A percentile compares a stretch with the other conserved stretches of the same genome.
Conservation (phyloP, 1,140 invertebrate species). For the Philopotamus ludificatus region DNA sequence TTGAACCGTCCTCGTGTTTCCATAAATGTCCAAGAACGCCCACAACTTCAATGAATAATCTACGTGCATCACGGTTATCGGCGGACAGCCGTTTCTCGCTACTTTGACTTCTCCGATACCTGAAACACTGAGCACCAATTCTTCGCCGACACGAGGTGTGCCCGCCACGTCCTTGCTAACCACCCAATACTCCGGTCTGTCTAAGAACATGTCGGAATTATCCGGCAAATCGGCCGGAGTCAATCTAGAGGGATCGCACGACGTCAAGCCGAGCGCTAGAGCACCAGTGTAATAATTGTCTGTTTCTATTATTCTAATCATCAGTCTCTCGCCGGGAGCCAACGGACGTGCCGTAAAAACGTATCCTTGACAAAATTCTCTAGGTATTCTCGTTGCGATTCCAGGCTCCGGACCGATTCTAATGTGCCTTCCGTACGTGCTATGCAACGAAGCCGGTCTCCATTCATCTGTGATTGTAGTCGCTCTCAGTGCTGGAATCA, state of each 20-base stretch:
- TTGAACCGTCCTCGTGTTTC: conserved; percentile 82
- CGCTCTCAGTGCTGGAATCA: conserved; percentile 27
- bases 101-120: conserved; percentile 78
- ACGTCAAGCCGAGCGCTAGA: conserved; percentile 88
- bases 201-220: conserved; percentile 87
- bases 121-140: conserved; percentile 85
- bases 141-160: conserved; percentile 80
- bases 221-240: conserved; percentile 79
- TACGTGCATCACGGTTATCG: conserved; percentile 88
- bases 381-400: conserved; percentile 75
- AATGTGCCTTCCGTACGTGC: conserved; percentile 81
- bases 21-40: conserved; percentile 96
- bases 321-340: conserved; percentile 79
- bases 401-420: conserved; percentile 76
- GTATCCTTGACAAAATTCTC: conserved; percentile 93
- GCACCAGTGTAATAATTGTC: conserved; percentile 85
- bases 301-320: conserved; percentile 81
- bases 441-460: conserved; percentile 70
- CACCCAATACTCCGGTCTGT: conserved; percentile 97
- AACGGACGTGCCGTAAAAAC: conserved; percentile 87
- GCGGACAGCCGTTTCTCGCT: conserved; percentile 78
- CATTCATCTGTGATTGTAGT: conserved; percentile 60
- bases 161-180: conserved; percentile 90
- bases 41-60: conserved; percentile 86
- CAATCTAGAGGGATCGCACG: conserved; percentile 82